phyloP scores from a whole-genome alignment of 2,113 vertebrate species.

The Rana temporaria region DNA sequence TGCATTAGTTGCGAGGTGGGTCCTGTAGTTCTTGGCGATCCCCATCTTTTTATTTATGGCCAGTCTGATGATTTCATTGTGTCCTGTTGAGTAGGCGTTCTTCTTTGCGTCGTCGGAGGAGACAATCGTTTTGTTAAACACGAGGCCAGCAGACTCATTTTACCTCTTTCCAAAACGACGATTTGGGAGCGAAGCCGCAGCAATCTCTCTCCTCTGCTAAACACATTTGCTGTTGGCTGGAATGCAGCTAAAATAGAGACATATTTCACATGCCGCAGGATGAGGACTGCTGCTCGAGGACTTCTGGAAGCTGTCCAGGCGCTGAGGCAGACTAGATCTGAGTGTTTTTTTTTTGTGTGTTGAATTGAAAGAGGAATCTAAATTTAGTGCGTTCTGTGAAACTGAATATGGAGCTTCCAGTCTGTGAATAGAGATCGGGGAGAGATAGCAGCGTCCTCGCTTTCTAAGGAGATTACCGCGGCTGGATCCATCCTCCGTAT shows the following conservation, averaged over 20 bases:
- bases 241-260: conserved; percentile 38
- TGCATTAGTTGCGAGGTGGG: too few species aligned
- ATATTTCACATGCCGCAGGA: conserved; percentile 42
- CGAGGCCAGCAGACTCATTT: not conserved
- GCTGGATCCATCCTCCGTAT: too few species aligned
- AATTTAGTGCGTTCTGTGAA: conserved; percentile 39
- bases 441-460: too few species aligned
- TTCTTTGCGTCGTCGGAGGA: too few species aligned
- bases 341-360: not conserved
- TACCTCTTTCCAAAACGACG: not conserved
- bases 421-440: too few species aligned
- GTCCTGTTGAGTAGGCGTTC: too few species aligned
- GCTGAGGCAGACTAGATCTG: conserved; percentile 37
- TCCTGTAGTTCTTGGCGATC: too few species aligned
- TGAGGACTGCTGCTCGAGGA: not conserved
- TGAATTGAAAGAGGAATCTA: conserved; percentile 10
- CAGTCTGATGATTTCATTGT: too few species aligned
- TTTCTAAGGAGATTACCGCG: too few species aligned
- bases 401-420: not conserved
- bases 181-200: not conserved
- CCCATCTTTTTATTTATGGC: too few species aligned
- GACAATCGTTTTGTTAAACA: too few species aligned
- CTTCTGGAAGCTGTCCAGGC: conserved; percentile 10
- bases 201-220: not conserved
- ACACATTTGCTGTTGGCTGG: conserved; percentile 14